phyloP scores from a whole-genome alignment of 2,888 invertebrate genomes.

The Phoronis australis region DNA sequence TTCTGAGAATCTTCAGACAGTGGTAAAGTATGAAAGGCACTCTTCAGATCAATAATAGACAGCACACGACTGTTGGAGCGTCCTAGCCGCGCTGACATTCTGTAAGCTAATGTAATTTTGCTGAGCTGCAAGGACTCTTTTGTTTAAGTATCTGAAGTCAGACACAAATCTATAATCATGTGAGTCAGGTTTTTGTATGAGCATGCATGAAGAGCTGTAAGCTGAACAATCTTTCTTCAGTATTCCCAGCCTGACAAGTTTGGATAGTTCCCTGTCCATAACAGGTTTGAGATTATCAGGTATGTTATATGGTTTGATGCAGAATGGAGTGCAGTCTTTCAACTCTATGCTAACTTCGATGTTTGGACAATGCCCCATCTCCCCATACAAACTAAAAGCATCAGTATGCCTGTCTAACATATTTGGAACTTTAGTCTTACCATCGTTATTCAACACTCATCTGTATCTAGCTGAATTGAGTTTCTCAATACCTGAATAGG shows the following conservation, averaged over 20 bases:
- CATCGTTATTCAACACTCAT: not conserved
- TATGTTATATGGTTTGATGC: not conserved
- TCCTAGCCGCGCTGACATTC: too few relatives aligned
- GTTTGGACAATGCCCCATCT: not conserved
- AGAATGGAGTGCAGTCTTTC: not conserved
- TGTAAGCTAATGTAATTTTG: too few relatives aligned
- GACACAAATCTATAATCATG: not conserved
- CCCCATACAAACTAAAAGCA: conserved; percentile 3
- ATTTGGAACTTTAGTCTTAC: not conserved
- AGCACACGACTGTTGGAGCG: too few relatives aligned
- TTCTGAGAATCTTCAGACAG: too few relatives aligned
- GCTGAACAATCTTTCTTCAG: not conserved
- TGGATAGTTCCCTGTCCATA: not conserved
- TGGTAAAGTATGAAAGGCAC: too few relatives aligned
- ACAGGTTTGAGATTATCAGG: not conserved
- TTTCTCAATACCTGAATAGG: too few relatives aligned
- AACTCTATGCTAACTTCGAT: not conserved
- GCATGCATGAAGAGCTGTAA: not conserved
- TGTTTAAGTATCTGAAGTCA: too few relatives aligned
- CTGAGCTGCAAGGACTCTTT: too few relatives aligned
- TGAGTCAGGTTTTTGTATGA: not conserved
- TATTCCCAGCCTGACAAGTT: not conserved
- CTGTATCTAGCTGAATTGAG: too few relatives aligned
- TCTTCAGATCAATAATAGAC: too few relatives aligned
- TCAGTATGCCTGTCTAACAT: not conserved